Evolutionary conservation across 2,797 vertebrate genomes (phyloP).

Genomic region (Tragopan temminckii): DNA sequence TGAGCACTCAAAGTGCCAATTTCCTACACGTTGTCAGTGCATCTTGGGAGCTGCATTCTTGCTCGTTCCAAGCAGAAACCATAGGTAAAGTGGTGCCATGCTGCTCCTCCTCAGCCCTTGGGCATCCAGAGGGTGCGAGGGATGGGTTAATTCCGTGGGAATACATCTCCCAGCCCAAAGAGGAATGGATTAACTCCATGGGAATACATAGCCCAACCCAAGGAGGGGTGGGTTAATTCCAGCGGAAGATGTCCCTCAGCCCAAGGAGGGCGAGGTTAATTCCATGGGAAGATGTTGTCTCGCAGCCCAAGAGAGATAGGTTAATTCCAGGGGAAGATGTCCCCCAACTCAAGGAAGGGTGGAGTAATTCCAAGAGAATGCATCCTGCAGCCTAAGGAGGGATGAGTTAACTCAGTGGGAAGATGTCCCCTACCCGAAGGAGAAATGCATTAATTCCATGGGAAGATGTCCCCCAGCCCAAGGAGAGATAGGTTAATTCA

Average conservation of each 20-base stretch:
- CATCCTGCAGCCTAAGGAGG: neutral
- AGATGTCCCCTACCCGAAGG: neutral
- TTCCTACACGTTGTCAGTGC: neutral
- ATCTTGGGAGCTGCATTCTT: neutral
- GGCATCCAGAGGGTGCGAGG: neutral
- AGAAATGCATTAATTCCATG: neutral
- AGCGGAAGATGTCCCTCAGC: neutral
- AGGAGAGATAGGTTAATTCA: neutral
- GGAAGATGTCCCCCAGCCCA: neutral
- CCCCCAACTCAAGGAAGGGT: neutral
- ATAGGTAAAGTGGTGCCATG: accelerated
- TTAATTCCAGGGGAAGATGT: too few species aligned
- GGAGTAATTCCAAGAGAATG: too few species aligned
- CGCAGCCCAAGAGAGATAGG: neutral
- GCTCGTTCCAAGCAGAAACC: neutral
- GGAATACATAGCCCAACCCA: neutral
- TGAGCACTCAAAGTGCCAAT: neutral
- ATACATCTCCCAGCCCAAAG: neutral
- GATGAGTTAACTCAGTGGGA: too few species aligned
- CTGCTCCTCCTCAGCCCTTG: neutral
- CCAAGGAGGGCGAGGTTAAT: neutral
- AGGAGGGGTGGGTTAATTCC: neutral
- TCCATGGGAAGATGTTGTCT: neutral
- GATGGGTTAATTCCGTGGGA: neutral
- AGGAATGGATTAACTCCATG: too few species aligned